Percentiles rank a stretch among this genome's conserved stretches.
phyloP scores from a whole-genome alignment of 1,140 invertebrate species.

The Lasaia peninsularis region DNA sequence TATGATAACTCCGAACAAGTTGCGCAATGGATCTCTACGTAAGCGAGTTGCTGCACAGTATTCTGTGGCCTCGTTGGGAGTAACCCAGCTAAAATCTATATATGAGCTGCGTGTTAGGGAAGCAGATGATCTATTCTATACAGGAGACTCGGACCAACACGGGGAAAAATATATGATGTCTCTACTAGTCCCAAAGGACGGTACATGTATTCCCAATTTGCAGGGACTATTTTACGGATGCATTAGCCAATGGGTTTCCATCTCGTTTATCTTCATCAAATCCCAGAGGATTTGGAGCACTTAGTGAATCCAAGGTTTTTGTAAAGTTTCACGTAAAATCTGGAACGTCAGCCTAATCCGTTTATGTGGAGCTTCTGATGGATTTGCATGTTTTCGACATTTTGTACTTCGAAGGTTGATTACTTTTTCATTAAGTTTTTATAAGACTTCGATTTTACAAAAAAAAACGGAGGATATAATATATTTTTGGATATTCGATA shows the following conservation, averaged over 20 bases:
- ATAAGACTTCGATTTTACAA: no score
- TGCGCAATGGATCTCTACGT: no score
- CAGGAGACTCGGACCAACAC: no score
- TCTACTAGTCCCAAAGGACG: neutral
- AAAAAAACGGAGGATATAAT: no score
- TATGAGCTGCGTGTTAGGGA: no score
- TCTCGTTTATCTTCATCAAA: conserved; percentile 38
- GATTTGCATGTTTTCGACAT: conserved; percentile 13
- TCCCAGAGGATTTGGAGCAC: conserved; percentile 24
- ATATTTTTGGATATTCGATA: no score
- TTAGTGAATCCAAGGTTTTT: conserved; percentile 18
- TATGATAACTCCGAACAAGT: no score
- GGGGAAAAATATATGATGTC: no score
- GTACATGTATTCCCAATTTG: conserved; percentile 16
- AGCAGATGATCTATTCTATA: no score
- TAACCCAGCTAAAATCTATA: no score
- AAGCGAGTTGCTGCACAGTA: no score
- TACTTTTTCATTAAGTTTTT: neutral
- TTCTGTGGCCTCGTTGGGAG: no score
- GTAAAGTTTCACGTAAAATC: conserved; percentile 21
- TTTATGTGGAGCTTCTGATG: conserved; percentile 10
- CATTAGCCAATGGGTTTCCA: conserved; percentile 19
- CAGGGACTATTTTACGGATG: conserved; percentile 4
- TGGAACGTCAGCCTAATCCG: conserved; percentile 4
- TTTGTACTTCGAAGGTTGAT: neutral